Evolutionary conservation across 2,888 invertebrate genomes (phyloP).

Genomic region (Apantesis nais): DNA sequence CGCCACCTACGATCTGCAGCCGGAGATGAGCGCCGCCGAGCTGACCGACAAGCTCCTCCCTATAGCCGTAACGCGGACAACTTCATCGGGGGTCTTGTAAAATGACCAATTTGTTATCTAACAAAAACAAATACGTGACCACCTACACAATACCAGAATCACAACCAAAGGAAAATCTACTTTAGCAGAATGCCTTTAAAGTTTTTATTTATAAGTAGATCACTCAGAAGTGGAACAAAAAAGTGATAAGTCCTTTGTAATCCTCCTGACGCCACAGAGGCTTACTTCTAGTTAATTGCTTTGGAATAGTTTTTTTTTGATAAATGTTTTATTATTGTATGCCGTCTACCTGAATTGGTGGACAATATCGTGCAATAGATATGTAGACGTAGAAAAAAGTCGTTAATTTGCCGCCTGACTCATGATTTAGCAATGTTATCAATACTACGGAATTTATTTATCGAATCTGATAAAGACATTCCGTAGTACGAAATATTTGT

Average conservation of each 20-base stretch:
- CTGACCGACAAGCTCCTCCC: too few relatives aligned
- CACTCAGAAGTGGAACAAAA: constrained; percentile 57
- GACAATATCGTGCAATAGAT: constrained; percentile 68
- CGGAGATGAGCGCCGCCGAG: too few relatives aligned
- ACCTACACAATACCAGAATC: constrained; percentile 61
- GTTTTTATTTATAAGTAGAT: constrained; percentile 29
- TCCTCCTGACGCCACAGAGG: constrained; percentile 81
- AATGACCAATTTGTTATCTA: constrained; percentile 78
- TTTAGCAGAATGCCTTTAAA: constrained; percentile 25
- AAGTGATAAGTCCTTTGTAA: constrained; percentile 83
- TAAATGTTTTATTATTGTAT: constrained; percentile 79
- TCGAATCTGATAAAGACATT: constrained; percentile 41
- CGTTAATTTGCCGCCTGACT: constrained; percentile 59
- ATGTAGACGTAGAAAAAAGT: constrained; percentile 61
- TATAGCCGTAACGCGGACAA: constrained; percentile 46
- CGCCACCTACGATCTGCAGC: too few relatives aligned
- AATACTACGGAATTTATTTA: constrained; percentile 61
- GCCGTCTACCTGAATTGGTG: constrained; percentile 80
- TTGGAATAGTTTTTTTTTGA: constrained; percentile 69
- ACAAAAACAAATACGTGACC: constrained; percentile 78
- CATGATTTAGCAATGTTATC: constrained; percentile 70
- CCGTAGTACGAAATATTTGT: constrained; percentile 44
- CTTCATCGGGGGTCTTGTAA: constrained; percentile 72
- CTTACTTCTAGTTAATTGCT: constrained; percentile 82
- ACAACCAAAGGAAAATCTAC: constrained; percentile 43